Base-by-base conservation (phyloP, 1,140 invertebrate species). In the Araneus ventricosus region DNA sequence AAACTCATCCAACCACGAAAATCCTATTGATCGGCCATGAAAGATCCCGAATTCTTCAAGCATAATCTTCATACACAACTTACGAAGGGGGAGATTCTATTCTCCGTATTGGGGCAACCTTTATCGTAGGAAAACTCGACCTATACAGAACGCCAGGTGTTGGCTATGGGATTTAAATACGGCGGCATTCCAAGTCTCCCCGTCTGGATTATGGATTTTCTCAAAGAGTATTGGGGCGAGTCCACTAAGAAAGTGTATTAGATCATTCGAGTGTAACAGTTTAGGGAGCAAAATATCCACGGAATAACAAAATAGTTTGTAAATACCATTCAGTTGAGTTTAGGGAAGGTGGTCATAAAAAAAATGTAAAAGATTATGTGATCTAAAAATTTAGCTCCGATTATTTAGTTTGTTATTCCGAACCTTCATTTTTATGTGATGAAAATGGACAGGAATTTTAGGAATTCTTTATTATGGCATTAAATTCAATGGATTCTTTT, bases 41-140 rank as follows among this genome's bases (percentile, higher is more conserved):
- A 37, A 20, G 70, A 75, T 37, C 34, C 70, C 70, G 70, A 75
- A 75, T 75, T 75, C 70, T 75, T 75, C 4, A 6, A 75, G 70
- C 70, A 75, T 75, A 75, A 75, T 75, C 70, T 75, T 75, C 70
- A 75, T 75, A 75, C 70, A 75, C 70, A 75, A 75, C 70, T 75
- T 75, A 34, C 30, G 30, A n/a, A 24, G 30, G 17, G 67, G 70
- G 34, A 37, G 70, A 10, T 34, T 75, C 70, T 22, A 75, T 75
- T 75, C 70, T 75, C 30, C 70, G 30, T 37, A 75, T 75, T 75
- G 30, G 70, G 17, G 20, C 45, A 20, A 37, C 70, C 70, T 75
- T 75, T 75, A 75, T 75, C 70, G 30, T 75, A 17, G 34, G 70
- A 34, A 75, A 37, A 75, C 30, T 75, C 70, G 14, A 5, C 30